phyloP scores from a whole-genome alignment of 2,797 vertebrate genomes.

The Tamandua tetradactyla region DNA sequence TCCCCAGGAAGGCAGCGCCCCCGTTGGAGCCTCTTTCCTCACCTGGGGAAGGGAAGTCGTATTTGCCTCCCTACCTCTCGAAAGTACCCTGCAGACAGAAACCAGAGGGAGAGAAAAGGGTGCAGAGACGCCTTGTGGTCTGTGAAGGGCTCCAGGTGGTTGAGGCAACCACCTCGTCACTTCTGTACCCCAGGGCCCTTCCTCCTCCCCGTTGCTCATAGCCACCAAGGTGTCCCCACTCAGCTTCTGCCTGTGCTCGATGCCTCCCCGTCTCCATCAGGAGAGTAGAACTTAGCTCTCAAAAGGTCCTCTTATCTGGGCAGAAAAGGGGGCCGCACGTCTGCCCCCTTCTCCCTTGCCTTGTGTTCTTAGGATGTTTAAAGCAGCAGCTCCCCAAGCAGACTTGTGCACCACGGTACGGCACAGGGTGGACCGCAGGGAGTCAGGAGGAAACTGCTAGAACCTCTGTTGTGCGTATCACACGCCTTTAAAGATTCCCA shows the following conservation, averaged over 20 bases:
- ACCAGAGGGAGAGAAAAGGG: background rate
- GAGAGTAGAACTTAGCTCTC: background rate
- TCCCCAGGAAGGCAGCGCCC: background rate
- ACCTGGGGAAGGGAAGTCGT: background rate
- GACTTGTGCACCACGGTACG: background rate
- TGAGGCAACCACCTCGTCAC: background rate
- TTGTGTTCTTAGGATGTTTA: background rate
- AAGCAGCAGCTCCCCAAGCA: background rate
- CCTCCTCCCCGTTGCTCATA: no score
- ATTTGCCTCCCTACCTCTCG: accelerated
- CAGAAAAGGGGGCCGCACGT: background rate
- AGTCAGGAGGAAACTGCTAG: background rate
- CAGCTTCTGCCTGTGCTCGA: background rate
- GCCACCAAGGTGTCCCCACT: no score
- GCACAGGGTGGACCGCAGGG: background rate
- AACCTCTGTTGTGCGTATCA: background rate
- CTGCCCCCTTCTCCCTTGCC: background rate
- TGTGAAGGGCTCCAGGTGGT: background rate
- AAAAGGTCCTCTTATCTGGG: background rate
- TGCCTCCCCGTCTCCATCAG: background rate
- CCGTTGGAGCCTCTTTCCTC: background rate
- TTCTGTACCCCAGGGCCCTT: background rate
- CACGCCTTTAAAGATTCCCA: background rate
- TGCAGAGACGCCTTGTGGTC: background rate
- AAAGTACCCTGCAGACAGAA: background rate